Evolutionary conservation across 2,113 vertebrate genomes (phyloP).

Genomic region (Aegithalos caudatus): DNA sequence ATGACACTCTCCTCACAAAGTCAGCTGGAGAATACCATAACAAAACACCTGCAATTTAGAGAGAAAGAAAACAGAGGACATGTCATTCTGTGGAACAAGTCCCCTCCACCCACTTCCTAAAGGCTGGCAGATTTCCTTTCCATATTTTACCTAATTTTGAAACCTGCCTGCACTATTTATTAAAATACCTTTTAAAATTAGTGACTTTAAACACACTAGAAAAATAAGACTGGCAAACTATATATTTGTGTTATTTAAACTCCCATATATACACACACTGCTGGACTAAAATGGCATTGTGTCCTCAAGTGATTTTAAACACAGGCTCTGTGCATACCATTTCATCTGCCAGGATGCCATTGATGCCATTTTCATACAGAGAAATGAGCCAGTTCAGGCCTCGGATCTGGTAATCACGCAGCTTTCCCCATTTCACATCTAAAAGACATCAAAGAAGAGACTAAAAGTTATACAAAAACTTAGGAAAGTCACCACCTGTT

Average conservation of each 20-base stretch:
- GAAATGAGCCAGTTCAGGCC: slow-evolving; percentile 99
- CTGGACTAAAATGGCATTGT: not conserved
- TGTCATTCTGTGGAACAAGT: not conserved
- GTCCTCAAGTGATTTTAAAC: not conserved
- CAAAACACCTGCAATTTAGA: not conserved
- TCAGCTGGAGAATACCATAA: not conserved
- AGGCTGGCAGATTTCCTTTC: not conserved
- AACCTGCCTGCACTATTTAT: not conserved
- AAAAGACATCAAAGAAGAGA: not conserved
- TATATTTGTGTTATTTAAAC: not conserved
- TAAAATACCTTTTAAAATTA: not conserved
- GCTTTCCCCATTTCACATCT: slow-evolving; percentile 94
- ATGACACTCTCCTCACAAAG: not conserved
- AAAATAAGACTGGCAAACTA: not conserved
- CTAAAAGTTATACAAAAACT: not conserved
- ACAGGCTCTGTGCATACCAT: slow-evolving; percentile 79
- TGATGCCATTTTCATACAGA: slow-evolving; percentile 98
- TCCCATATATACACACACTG: accelerated
- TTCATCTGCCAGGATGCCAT: slow-evolving; percentile 97
- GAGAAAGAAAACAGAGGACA: not conserved
- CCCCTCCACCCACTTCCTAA: not conserved
- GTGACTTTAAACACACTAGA: not conserved
- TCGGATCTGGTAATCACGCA: slow-evolving; percentile 95
- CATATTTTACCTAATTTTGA: not conserved
- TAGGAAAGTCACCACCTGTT: not conserved